Evolutionary conservation across 2,888 invertebrate genomes (phyloP).

Genomic region (Alcis repandata): DNA sequence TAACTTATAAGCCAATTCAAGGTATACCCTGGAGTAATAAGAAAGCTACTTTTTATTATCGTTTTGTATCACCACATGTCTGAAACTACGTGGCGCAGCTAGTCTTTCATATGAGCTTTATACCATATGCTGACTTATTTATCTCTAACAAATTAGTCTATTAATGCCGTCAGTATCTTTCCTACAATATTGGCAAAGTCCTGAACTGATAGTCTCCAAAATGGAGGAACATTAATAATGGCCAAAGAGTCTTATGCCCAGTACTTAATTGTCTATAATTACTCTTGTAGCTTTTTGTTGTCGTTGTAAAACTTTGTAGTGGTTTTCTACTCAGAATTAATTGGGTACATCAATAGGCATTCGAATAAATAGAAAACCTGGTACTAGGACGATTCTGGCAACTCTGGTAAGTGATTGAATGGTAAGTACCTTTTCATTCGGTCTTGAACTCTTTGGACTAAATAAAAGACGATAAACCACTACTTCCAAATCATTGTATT

Average conservation of each 20-base stretch:
- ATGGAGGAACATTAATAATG: constrained; percentile 23
- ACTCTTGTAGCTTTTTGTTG: constrained; percentile 16
- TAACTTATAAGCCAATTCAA: too few relatives aligned
- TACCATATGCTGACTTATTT: not conserved
- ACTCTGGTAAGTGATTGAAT: not conserved
- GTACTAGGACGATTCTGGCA: not conserved
- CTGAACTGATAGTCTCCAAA: constrained; percentile 13
- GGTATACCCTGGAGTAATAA: too few relatives aligned
- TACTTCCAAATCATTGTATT: too few relatives aligned
- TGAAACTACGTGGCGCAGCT: too few relatives aligned
- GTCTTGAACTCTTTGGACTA: not conserved
- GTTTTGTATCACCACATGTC: too few relatives aligned
- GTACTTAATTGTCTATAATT: constrained; percentile 30
- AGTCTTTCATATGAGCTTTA: not conserved
- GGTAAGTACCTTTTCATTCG: not conserved
- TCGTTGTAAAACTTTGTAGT: constrained; percentile 11
- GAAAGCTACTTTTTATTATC: too few relatives aligned
- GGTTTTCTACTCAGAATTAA: constrained; percentile 12
- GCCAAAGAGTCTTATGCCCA: constrained; percentile 13
- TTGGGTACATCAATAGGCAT: constrained; percentile 12
- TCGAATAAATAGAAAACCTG: constrained; percentile 1
- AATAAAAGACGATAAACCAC: too few relatives aligned
- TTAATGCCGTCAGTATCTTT: constrained; percentile 4
- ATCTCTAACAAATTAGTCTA: constrained; percentile 2
- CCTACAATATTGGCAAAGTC: constrained; percentile 14